Base-by-base conservation (phyloP, 2,888 invertebrate genomes). In the Nymphalis c-album region DNA sequence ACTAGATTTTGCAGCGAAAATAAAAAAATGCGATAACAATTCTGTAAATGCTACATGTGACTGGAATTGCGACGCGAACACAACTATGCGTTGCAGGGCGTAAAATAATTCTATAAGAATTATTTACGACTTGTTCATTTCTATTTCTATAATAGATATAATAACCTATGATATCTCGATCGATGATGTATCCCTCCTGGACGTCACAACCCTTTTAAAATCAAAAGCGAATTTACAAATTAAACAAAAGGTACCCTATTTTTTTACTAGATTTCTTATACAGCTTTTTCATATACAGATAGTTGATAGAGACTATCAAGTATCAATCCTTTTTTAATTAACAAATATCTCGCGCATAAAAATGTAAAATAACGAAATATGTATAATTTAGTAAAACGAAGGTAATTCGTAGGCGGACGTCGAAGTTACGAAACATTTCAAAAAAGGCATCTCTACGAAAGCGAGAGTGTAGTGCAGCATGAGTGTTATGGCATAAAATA, bases 401-500 rank as follows among this genome's bases (percentile, higher is more conserved):
- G 62, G 53, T 48, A 55, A 62, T 40, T 53, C 58, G 68, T 57
- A 18, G 57, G 45, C 53, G 55, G 35, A 40, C 22, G 45, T 17
- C 35, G 40, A 51, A 18, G 50, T 70, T 64, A 60, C 59, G 69
- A 63, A 71, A 71, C 57, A 58, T 17, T 64, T 51, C 59, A 58
- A 67, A 64, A 67, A 64, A 62, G 31, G 53, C 31, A 59, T 64
- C 55, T n/a, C 57, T 40, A 64, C 62, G 62, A 70, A 68, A 70
- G 70, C 68, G 61, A 70, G 64, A 70, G 68, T 64, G 31, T 53
- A 53, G 7, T 57, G 62, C 53, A 64, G 61, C 62, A 47, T 60
- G 40, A 40, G 26, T 47, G 58, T 68, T 48, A 59, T 68, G 53
- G 45, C 62, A 63, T 53, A 61, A 63, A 55, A 63, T 63, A 60